Conservation (phyloP, 2,797 vertebrate species). For the Lepilemur ruficaudatus region DNA sequence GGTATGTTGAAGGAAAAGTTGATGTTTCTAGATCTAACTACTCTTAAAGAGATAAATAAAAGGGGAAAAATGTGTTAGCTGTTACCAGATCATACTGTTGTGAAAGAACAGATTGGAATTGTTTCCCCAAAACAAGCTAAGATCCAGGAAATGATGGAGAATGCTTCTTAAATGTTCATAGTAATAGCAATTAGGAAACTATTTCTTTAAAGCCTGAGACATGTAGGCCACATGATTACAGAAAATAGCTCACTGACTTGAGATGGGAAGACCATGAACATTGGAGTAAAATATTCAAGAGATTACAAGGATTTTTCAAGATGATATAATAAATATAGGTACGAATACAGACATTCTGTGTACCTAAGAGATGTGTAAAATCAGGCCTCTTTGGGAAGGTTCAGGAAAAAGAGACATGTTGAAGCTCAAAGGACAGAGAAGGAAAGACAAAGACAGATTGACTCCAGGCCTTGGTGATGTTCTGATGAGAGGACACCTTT, state of each 20-base stretch:
- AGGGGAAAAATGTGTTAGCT: not conserved
- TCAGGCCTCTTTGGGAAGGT: not conserved
- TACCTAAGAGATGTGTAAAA: not conserved
- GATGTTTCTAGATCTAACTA: not conserved
- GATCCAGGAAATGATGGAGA: not conserved
- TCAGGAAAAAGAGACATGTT: not conserved
- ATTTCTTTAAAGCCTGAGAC: not conserved
- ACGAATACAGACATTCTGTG: not conserved
- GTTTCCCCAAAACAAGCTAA: not conserved
- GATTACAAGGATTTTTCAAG: not conserved
- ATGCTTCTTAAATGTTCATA: not conserved
- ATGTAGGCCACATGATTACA: not conserved
- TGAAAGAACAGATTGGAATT: not conserved
- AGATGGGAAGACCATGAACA: not conserved
- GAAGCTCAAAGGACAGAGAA: not conserved
- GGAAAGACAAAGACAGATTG: not conserved
- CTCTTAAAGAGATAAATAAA: not conserved
- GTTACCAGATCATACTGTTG: not conserved
- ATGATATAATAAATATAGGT: not conserved
- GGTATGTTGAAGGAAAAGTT: not conserved
- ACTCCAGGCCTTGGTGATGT: not conserved
- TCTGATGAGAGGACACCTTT: not conserved
- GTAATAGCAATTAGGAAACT: not conserved
- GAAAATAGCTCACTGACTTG: not conserved
- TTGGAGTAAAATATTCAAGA: not conserved